These are phyloP conservation scores for Amaurobius ferox DNA, from an alignment of 2,888 invertebrate species.

Conservation along the genomic window DNA sequence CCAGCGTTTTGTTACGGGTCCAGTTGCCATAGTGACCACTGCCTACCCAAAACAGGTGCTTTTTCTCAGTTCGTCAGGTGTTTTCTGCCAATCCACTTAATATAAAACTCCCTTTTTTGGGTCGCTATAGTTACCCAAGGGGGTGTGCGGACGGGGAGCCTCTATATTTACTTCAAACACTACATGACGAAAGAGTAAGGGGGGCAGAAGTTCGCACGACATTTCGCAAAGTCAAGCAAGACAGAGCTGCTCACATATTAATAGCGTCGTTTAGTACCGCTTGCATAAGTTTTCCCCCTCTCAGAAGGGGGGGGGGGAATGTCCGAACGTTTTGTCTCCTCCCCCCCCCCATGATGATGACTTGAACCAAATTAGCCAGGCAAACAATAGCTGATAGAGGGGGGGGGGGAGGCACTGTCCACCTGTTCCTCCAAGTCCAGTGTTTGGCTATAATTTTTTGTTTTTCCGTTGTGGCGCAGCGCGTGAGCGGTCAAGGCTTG, in stretches of 20 bases:
- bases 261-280: conserved; percentile 70
- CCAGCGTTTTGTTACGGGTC: conserved; percentile 58
- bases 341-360: conserved; percentile 50
- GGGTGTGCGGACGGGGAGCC: conserved; percentile 17
- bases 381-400: conserved; percentile 49
- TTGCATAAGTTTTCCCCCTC: conserved; percentile 51
- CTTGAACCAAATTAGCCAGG: conserved; percentile 70
- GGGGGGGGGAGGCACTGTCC: conserved; percentile 27
- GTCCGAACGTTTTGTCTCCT: too few relatives aligned
- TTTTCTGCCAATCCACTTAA: conserved; percentile 69
- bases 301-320: conserved; percentile 23
- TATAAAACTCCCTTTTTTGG: conserved; percentile 54
- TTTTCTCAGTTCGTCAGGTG: conserved; percentile 67
- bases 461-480: background rate
- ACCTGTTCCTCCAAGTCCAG: conserved; percentile 44
- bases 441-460: conserved; percentile 9
- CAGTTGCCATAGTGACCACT: conserved; percentile 50
- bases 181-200: background rate
- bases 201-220: conserved; percentile 23
- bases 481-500: conserved; percentile 24
- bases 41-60: conserved; percentile 70
- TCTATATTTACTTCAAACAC: conserved; percentile 32
- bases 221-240: conserved; percentile 66
- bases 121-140: conserved; percentile 19
- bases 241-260: conserved; percentile 70